Percentiles rank a stretch among this genome's conserved stretches.
These are phyloP conservation scores for Pimephales promelas DNA, from an alignment of 2,113 vertebrate genomes.

Conservation along the genomic window DNA sequence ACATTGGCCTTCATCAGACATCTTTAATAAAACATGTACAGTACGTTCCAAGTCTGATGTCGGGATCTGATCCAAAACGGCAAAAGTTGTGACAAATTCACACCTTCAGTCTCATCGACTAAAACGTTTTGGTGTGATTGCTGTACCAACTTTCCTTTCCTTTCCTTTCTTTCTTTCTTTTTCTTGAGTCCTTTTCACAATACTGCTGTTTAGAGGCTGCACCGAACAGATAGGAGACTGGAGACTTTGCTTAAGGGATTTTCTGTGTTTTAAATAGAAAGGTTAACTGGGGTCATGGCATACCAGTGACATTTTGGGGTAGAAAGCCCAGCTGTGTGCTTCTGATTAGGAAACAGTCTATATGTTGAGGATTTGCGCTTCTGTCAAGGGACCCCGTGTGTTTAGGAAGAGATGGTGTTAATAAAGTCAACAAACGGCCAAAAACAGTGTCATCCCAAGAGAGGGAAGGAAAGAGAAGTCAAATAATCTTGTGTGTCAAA, in stretches of 20 bases:
- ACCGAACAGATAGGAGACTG: conserved; percentile 22
- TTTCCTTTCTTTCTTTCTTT: too few species aligned
- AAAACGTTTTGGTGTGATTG: conserved; percentile 29
- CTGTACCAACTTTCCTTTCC: too few species aligned
- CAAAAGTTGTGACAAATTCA: background rate
- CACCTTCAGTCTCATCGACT: background rate
- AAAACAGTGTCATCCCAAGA: background rate
- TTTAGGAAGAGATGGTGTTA: conserved; percentile 44
- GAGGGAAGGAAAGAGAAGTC: background rate
- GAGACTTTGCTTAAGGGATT: conserved; percentile 47
- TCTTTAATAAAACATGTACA: background rate
- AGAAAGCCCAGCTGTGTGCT: conserved; percentile 41
- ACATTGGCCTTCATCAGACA: background rate
- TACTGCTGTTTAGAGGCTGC: conserved; percentile 22
- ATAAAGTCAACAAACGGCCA: conserved; percentile 44
- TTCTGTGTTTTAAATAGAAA: conserved; percentile 38
- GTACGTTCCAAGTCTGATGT: background rate
- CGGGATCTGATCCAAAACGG: background rate
- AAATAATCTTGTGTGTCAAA: conserved; percentile 27
- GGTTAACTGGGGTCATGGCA: conserved; percentile 55
- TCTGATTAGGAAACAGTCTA: conserved; percentile 51
- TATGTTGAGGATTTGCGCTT: conserved; percentile 43
- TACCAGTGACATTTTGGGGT: background rate
- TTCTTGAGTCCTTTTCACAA: background rate
- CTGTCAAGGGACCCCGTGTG: conserved; percentile 29